Evolutionary conservation across 1,140 invertebrate species (phyloP).

Genomic region (Panagrolaimus sp.): DNA sequence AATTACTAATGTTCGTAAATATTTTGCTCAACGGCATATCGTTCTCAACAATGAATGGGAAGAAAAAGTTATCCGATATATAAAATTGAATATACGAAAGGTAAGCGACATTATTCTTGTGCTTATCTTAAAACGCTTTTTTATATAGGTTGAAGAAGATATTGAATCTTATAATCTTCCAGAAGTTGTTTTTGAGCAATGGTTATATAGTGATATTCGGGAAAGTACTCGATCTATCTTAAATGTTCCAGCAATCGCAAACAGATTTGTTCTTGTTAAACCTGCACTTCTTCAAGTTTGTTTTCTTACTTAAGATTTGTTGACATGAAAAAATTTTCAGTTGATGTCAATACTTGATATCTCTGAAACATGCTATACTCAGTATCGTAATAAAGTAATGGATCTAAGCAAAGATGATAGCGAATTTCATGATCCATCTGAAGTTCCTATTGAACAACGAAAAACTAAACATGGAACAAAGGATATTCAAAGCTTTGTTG

Average conservation of each 20-base stretch:
- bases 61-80: not conserved
- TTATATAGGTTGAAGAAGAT: not conserved
- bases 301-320: not conserved
- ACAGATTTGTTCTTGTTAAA: not conserved
- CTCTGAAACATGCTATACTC: not conserved
- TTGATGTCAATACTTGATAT: not conserved
- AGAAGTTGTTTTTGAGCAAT: not conserved
- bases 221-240: not conserved
- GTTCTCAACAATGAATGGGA: conserved; percentile 2
- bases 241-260: not conserved
- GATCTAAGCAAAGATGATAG: not conserved
- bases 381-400: not conserved
- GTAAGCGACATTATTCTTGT: not conserved
- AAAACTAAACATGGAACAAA: not conserved
- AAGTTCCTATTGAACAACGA: not conserved
- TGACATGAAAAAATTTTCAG: not conserved
- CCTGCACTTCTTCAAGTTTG: not conserved
- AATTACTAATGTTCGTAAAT: not conserved
- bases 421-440: conserved; percentile 3
- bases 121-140: not conserved
- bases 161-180: not conserved
- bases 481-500: not conserved
- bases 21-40: conserved; percentile 9
- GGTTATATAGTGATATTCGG: not conserved
- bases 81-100: not conserved